Evolutionary conservation across 2,113 vertebrate genomes (phyloP).

Genomic region (Isurus oxyrinchus): DNA sequence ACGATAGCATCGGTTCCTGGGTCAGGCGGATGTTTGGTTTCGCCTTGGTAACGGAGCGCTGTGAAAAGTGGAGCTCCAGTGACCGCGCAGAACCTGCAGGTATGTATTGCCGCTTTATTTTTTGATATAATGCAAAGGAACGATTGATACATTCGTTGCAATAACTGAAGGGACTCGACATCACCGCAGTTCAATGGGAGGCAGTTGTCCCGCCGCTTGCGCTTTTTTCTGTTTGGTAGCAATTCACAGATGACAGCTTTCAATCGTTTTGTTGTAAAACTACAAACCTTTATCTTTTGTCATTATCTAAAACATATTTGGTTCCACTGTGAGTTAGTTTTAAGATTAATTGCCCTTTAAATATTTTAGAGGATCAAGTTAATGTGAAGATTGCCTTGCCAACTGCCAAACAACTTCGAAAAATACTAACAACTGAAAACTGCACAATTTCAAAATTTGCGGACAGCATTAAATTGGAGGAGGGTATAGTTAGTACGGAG

Average conservation of each 20-base stretch:
- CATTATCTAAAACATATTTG: neutral
- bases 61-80: neutral
- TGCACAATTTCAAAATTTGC: neutral
- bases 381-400: no score
- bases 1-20: neutral
- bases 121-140: neutral
- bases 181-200: neutral
- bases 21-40: slow-evolving; percentile 13
- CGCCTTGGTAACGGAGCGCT: neutral
- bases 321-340: neutral
- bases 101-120: neutral
- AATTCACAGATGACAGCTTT: neutral
- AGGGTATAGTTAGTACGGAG: neutral
- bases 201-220: neutral
- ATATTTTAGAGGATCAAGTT: neutral
- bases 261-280: neutral
- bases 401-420: neutral
- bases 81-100: neutral
- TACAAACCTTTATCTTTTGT: neutral
- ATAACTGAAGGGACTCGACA: neutral
- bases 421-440: no score
- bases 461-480: neutral
- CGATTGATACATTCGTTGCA: neutral
- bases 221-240: neutral
- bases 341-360: neutral